Evolutionary conservation across 2,113 vertebrate species (phyloP).

Genomic region (Anoura caudifer): DNA sequence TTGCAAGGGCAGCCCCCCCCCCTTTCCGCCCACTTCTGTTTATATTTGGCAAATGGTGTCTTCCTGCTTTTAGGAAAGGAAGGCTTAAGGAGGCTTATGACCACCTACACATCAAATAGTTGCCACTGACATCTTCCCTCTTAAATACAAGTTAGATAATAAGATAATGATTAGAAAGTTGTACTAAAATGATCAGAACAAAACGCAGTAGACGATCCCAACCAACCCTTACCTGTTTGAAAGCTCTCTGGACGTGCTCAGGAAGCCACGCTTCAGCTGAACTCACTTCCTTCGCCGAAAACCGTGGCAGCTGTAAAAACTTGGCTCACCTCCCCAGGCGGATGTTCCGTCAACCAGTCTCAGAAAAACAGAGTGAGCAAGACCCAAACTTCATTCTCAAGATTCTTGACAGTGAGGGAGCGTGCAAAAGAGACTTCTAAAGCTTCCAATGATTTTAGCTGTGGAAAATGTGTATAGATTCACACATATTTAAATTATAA

Average conservation of each 20-base stretch:
- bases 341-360: background rate
- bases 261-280: background rate
- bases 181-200: background rate
- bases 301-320: background rate
- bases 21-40: background rate
- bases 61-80: constrained; percentile 51
- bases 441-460: background rate
- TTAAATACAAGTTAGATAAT: constrained; percentile 31
- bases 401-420: background rate
- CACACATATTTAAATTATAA: background rate
- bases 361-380: background rate
- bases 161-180: constrained; percentile 15
- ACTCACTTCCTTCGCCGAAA: background rate
- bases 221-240: background rate
- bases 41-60: background rate
- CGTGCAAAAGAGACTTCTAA: background rate
- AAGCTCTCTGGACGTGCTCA: background rate
- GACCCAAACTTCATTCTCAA: background rate
- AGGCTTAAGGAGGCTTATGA: constrained; percentile 21
- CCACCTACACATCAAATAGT: constrained; percentile 38
- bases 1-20: background rate
- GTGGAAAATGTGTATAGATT: background rate
- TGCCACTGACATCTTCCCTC: background rate
- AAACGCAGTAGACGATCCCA: background rate
- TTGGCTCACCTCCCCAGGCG: background rate